Conservation (phyloP, 2,113 vertebrate species). For the Camelus dromedarius region DNA sequence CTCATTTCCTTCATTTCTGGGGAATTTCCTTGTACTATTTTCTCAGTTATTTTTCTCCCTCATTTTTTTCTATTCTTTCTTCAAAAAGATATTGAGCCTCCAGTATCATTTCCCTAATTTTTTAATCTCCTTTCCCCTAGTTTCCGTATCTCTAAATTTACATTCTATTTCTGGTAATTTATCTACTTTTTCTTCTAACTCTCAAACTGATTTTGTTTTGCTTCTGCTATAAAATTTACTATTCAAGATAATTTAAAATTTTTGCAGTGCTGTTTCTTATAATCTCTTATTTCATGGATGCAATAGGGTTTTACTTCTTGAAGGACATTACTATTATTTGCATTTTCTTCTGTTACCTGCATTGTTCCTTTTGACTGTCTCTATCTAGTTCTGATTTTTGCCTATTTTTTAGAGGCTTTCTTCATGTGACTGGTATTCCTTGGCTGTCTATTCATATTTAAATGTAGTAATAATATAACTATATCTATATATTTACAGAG, state of each 20-base stretch:
- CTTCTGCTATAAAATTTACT: not conserved
- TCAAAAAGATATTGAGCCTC: not conserved
- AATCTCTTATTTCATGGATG: not conserved
- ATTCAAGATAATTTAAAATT: not conserved
- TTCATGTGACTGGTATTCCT: not conserved
- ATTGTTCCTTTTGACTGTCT: not conserved
- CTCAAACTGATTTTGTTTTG: not conserved
- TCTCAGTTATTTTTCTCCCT: not conserved
- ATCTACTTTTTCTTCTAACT: not conserved
- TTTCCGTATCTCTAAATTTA: conserved; percentile 13
- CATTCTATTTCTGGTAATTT: conserved; percentile 27
- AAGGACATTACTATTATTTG: not conserved
- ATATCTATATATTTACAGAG: not conserved
- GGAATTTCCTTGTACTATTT: not conserved
- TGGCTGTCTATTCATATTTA: not conserved
- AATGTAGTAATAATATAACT: not conserved
- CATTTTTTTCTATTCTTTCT: conserved; percentile 20
- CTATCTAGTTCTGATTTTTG: not conserved
- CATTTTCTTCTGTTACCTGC: conserved; percentile 49
- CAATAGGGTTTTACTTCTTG: not conserved
- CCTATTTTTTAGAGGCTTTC: not conserved
- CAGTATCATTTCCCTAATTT: not conserved
- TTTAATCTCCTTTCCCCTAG: not conserved
- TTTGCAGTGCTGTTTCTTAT: not conserved
- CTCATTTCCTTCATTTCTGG: not conserved